Evolutionary conservation across 2,888 invertebrate genomes (phyloP), one percentile per base, ranked within the genome.

Genomic region (Sphecodes monilicornis): DNA sequence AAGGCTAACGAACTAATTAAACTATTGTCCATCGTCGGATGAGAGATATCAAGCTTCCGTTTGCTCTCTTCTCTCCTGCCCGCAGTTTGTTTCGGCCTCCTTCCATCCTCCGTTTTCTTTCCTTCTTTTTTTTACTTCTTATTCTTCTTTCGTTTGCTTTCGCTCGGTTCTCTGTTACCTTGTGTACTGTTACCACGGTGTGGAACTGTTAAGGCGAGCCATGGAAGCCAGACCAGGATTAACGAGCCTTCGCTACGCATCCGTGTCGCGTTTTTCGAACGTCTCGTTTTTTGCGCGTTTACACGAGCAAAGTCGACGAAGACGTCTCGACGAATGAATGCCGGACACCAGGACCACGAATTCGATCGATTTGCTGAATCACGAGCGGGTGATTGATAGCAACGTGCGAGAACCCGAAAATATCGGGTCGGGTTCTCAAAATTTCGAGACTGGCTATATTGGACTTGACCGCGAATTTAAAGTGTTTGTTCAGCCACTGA

Each of bases 1-100:
- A 85, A 82, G 87, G 81, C 83, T 86, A 85, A 87, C 81, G 84
- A 90, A 90, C 89, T 87, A 90, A 89, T 90, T 87, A 90, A 90
- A 87, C 87, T 86, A 70, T 64, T 72, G 69, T 80, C 57, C 76
- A 64, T 70, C 76, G 74, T 74, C 79, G 84, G 80, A 76, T 8
- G 84, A 66, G 66, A 43, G 66, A 16, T 32, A 74, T 54, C n/a
- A n/a, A 66, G 46, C n/a, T 76, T 86, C 73, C 73, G 78, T 68
- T 81, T 26, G 57, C 46, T 71, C 66, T 36, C 11, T 29, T 66
- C 43, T 68, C n/a, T 11, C 11, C 36, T 4, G 29, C 8, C n/a
- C 4, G 10, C 22, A 39, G 36, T 39, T 39, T 39, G 11, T 4
- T 22, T 68, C 39, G 22, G 11, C 39, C 36, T 39, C 22, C 5